Base-by-base conservation (phyloP, 2,797 vertebrate species). In the Xiphorhynchus erythropygius region DNA sequence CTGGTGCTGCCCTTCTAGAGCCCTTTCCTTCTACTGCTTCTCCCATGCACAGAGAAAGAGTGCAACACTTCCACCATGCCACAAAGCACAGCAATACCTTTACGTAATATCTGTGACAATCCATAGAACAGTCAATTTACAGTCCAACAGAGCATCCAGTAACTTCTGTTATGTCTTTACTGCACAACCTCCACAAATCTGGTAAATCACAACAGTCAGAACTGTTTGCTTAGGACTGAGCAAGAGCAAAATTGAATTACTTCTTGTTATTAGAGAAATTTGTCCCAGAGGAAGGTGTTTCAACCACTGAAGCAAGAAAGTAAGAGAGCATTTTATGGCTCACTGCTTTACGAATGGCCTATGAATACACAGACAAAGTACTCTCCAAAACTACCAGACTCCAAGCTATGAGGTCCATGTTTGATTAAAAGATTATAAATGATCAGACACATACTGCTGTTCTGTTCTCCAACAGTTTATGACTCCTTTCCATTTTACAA, bases 191-290 rank as follows among this genome's bases (percentile, higher is more conserved):
- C 64, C 62, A 93, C 80, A 87, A 62, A 70, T 10, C 46, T 82
- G 60, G 23, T 62, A 84, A 90, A 50, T 60, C 17, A 42, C 79
- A 76, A 64, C 53, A 89, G 52, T 87, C 77, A 86, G 32, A 55
- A 47, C 69, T 79, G 93, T 96, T 95, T 92, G 84, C 92, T 95
- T 94, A 87, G 81, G 86, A 96, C 35, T 17, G 84, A 97, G 64
- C 35, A 92, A 96, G 78, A 95, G 52, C 90, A 97, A 97, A 97
- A 98, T 96, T 98, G 97, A 97, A 97, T 98, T 98, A 97, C 94
- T 90, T 95, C 94, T 95, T 62, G 19, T 94, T 96, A 97, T 97
- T 98, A 97, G 91, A 97, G 97, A 97, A 97, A 98, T 77, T 91
- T 95, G 85, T 97, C 97, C 95, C 96, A 75, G 93, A 96, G 96